A percentile compares a stretch with the other conserved stretches of the same genome.
These are phyloP conservation scores for Oscheius onirici DNA, from an alignment of 2,888 invertebrate genomes.

Conservation along the genomic window DNA sequence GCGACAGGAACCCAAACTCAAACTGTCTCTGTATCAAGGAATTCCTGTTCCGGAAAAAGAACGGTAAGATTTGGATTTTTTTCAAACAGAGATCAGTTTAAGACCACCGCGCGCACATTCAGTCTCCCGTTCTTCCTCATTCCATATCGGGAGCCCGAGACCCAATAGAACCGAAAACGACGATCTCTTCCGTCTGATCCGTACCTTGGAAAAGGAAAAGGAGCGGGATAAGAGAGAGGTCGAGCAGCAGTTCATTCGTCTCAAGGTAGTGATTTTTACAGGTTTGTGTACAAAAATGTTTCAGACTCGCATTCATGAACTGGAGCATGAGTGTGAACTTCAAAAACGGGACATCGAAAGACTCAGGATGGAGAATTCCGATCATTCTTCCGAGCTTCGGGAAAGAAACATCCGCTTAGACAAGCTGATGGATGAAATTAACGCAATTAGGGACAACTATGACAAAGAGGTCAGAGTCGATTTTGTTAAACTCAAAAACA, in stretches of 20 bases:
- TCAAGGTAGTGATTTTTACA: no score
- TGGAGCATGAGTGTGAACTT: constrained; percentile 33
- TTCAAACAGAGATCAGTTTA: neutral
- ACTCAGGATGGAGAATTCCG: constrained; percentile 35
- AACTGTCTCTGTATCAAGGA: constrained; percentile 18
- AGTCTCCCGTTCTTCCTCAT: constrained; percentile 31
- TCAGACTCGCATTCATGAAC: constrained; percentile 31
- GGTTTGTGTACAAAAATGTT: no score
- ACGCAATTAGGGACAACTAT: constrained; percentile 15
- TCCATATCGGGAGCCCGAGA: constrained; percentile 34
- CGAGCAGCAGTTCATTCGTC: constrained; percentile 49
- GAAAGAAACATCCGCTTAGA: constrained; percentile 9
- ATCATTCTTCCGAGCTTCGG: constrained; percentile 4
- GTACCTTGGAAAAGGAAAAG: constrained; percentile 49
- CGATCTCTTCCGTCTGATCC: constrained; percentile 49
- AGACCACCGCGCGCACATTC: constrained; percentile 23
- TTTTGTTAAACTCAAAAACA: no score
- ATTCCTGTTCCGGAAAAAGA: constrained; percentile 9
- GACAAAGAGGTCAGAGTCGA: constrained; percentile 17
- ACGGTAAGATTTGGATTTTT: neutral
- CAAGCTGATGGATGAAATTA: constrained; percentile 20
- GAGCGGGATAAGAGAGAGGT: constrained; percentile 51
- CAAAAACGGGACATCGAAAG: constrained; percentile 37
- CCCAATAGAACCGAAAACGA: constrained; percentile 42
- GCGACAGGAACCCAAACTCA: constrained; percentile 17